Evolutionary conservation across 2,888 invertebrate genomes (phyloP).

Genomic region (Athalia circularis): DNA sequence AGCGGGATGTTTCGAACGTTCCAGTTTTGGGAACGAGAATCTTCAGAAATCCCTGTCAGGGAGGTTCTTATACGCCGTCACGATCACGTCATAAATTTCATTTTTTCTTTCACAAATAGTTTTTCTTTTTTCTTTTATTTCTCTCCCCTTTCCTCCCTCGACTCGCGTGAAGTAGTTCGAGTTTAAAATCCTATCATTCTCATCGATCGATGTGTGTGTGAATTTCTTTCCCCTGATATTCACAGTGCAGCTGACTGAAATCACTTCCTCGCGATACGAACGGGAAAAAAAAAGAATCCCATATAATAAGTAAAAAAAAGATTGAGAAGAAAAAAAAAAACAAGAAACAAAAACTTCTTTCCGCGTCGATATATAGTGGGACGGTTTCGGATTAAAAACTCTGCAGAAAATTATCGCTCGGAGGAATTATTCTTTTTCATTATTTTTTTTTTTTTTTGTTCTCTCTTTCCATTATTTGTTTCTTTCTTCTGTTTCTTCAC

Average conservation of each 20-base stretch:
- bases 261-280: background rate
- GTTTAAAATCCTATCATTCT: background rate
- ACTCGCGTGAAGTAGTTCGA: too few relatives aligned
- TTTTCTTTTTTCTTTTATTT: too few relatives aligned
- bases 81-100: conserved; percentile 12
- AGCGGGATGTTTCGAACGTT: too few relatives aligned
- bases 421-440: conserved; percentile 15
- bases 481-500: too few relatives aligned
- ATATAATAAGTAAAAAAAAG: background rate
- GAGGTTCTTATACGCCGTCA: background rate
- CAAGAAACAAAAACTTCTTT: too few relatives aligned
- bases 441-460: too few relatives aligned
- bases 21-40: background rate
- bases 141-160: too few relatives aligned
- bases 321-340: background rate
- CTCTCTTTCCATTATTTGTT: too few relatives aligned
- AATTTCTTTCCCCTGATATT: background rate
- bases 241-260: background rate
- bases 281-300: background rate
- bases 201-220: background rate
- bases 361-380: too few relatives aligned
- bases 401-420: background rate
- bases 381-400: too few relatives aligned
- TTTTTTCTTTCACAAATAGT: too few relatives aligned
- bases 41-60: background rate